These are phyloP conservation scores for Liparis tanakae DNA, from an alignment of 2,797 vertebrate genomes.

Conservation along the genomic window DNA sequence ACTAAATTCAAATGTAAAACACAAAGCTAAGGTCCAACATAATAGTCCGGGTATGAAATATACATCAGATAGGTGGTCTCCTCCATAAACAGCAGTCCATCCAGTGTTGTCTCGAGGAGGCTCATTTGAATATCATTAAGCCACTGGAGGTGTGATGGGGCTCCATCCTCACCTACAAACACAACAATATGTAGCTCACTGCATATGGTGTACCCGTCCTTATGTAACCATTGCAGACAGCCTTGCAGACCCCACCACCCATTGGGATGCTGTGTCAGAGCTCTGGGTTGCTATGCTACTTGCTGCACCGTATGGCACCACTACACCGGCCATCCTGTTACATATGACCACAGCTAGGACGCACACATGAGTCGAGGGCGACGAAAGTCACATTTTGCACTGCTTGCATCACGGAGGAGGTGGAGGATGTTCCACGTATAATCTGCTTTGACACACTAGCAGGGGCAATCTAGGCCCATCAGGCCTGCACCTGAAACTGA, in stretches of 20 bases:
- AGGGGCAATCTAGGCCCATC: conserved; percentile 27
- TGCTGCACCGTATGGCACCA: conserved; percentile 54
- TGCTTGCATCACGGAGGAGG: neutral
- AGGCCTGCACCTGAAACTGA: conserved; percentile 46
- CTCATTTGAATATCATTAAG: conserved; percentile 20
- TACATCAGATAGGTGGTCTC: conserved; percentile 60
- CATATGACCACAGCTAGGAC: conserved; percentile 30
- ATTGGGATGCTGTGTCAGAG: conserved; percentile 73
- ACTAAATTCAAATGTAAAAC: conserved; percentile 33
- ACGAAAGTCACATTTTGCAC: neutral
- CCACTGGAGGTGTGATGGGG: neutral
- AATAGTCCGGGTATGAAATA: conserved; percentile 69
- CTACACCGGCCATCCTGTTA: conserved; percentile 34
- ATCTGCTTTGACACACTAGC: conserved; percentile 15
- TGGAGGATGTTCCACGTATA: neutral
- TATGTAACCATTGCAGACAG: conserved; percentile 55
- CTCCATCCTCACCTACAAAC: neutral
- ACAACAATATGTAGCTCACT: neutral
- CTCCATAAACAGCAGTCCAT: conserved; percentile 33
- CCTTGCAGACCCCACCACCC: conserved; percentile 52
- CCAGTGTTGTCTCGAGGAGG: conserved; percentile 1
- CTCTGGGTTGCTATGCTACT: conserved; percentile 68
- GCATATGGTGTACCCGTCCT: conserved; percentile 26
- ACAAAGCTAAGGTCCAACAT: conserved; percentile 37
- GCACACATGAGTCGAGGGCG: neutral